Evolutionary conservation across 1,140 invertebrate species (phyloP).

Genomic region (Helicorthomorpha holstii): DNA sequence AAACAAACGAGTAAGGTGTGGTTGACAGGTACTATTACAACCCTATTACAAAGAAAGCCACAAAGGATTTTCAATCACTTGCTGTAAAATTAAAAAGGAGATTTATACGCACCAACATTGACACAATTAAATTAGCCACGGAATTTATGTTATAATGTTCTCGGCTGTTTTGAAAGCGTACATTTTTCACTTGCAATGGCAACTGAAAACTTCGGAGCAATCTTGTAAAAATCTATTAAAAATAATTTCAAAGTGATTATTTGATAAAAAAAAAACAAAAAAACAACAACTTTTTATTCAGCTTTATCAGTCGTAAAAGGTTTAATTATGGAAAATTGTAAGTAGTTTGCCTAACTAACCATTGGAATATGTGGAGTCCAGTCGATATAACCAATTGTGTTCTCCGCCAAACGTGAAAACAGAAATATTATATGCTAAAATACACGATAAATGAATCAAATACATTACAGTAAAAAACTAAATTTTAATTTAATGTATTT

Average conservation of each 20-base stretch:
- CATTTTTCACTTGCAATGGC: conserved; percentile 53
- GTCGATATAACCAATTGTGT: conserved; percentile 67
- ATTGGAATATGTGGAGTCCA: conserved; percentile 66
- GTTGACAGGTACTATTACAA: conserved; percentile 38
- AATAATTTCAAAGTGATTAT: conserved; percentile 2
- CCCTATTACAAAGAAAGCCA: conserved; percentile 26
- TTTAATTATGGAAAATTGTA: neutral
- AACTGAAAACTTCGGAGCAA: conserved; percentile 58
- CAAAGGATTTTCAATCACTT: conserved; percentile 5
- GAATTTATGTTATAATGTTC: conserved; percentile 36
- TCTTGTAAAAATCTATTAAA: conserved; percentile 50
- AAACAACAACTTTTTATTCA: neutral
- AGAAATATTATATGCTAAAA: conserved; percentile 48
- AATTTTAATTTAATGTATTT: conserved; percentile 18
- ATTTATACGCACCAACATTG: conserved; percentile 31
- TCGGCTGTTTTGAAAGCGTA: conserved; percentile 15
- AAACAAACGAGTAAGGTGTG: conserved; percentile 61
- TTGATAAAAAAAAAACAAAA: neutral
- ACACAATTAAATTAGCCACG: conserved; percentile 50
- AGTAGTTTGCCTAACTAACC: conserved; percentile 19
- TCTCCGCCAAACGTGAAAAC: conserved; percentile 48
- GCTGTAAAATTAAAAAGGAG: neutral
- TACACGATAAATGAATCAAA: conserved; percentile 2
- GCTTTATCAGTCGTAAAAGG: too few species aligned
- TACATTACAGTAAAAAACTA: neutral